phyloP scores from a whole-genome alignment of 1,140 invertebrate species.

The Sinella curviseta region DNA sequence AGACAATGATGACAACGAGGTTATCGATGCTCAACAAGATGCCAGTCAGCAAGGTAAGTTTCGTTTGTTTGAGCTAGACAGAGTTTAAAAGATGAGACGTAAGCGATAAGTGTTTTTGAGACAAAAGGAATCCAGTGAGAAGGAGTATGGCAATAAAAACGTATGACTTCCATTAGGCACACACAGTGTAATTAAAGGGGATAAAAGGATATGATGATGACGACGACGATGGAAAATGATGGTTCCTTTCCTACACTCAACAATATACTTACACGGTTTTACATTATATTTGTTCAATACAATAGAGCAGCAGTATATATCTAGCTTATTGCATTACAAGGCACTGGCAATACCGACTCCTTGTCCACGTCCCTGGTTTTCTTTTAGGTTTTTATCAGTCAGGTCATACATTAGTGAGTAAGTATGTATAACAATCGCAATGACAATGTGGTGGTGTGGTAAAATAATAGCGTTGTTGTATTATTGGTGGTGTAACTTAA shows the following conservation, averaged over 20 bases:
- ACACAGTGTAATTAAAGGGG: slow-evolving; percentile 47
- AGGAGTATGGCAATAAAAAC: slow-evolving; percentile 47
- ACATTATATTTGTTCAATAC: neutral
- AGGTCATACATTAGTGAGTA: neutral
- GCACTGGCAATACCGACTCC: neutral
- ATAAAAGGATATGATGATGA: slow-evolving; percentile 6
- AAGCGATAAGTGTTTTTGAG: slow-evolving; percentile 45
- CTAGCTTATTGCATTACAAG: neutral
- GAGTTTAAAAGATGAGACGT: slow-evolving; percentile 41
- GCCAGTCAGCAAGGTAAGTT: neutral
- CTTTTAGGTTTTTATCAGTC: neutral
- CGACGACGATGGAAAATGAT: neutral
- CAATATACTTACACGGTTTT: neutral
- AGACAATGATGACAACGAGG: neutral
- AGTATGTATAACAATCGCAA: neutral
- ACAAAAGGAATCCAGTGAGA: slow-evolving; percentile 44
- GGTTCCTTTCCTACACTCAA: neutral
- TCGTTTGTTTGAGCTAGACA: neutral
- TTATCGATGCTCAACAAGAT: neutral
- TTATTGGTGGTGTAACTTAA: slow-evolving; percentile 7
- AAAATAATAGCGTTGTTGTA: neutral
- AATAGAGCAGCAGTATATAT: neutral
- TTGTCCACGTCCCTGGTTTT: neutral
- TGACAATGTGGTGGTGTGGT: slow-evolving; percentile 7
- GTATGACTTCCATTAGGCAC: slow-evolving; percentile 47